Percentiles rank a stretch among this genome's conserved stretches.
Evolutionary conservation across 2,888 invertebrate genomes (phyloP).

Genomic region (Melanostoma scalare): DNA sequence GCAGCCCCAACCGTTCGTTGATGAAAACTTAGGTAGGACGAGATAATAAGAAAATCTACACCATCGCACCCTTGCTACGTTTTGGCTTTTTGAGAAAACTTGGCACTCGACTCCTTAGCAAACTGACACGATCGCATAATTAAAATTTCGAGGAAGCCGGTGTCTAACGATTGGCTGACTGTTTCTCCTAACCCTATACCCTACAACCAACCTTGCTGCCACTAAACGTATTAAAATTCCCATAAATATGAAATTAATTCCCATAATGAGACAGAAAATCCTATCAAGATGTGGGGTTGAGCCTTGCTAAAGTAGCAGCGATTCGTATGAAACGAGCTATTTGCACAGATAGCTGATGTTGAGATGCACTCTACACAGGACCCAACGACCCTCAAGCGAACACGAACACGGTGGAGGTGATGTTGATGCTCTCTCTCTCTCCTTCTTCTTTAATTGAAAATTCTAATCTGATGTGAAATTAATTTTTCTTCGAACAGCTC

Average conservation of each 20-base stretch:
- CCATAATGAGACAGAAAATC: conserved; percentile 64
- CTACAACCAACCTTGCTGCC: conserved; percentile 7
- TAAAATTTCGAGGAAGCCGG: conserved; percentile 63
- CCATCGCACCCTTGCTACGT: no score
- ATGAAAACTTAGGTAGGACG: conserved; percentile 7
- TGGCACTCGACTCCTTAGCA: conserved; percentile 12
- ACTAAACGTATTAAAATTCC: conserved; percentile 67
- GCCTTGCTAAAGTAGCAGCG: conserved; percentile 24
- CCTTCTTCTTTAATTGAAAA: conserved; percentile 78
- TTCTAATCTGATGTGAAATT: conserved; percentile 79
- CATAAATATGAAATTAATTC: conserved; percentile 73
- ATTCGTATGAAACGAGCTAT: conserved; percentile 28
- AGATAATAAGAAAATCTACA: no score
- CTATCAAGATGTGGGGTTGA: conserved; percentile 49
- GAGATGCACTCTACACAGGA: conserved; percentile 30
- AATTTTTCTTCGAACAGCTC: conserved; percentile 73
- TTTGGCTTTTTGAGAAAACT: background rate
- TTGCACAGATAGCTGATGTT: conserved; percentile 25
- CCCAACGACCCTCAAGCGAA: background rate
- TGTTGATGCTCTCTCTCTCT: background rate
- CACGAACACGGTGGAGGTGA: no score
- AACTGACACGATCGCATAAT: conserved; percentile 60
- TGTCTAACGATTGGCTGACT: conserved; percentile 45
- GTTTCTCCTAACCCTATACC: conserved; percentile 8
- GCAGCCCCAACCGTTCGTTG: background rate